These are phyloP conservation scores for Origma solitaria DNA, from an alignment of 2,113 vertebrate genomes.

Conservation along the genomic window DNA sequence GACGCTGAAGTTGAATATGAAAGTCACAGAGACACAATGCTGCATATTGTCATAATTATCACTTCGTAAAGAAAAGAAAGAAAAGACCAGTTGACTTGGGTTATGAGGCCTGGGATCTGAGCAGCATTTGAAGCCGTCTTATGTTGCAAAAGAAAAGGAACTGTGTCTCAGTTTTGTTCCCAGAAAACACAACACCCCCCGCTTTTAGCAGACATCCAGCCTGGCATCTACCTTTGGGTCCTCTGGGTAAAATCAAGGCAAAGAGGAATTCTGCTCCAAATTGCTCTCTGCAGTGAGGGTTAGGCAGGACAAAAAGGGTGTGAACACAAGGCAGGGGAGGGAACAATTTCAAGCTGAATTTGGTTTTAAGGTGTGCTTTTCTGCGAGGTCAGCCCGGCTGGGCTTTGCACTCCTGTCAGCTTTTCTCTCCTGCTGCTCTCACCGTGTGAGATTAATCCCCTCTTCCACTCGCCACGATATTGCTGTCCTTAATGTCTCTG, in stretches of 20 bases:
- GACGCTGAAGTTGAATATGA: slow-evolving; percentile 21
- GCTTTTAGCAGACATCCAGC: not conserved
- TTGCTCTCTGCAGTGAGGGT: not conserved
- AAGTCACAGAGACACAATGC: slow-evolving; percentile 43
- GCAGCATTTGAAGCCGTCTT: not conserved
- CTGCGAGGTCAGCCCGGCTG: not conserved
- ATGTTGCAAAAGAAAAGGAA: not conserved
- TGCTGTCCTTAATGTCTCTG: not conserved
- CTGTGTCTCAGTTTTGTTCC: not conserved
- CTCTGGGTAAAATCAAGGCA: not conserved
- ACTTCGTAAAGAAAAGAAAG: slow-evolving; percentile 28
- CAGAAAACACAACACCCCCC: not conserved
- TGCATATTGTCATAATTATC: slow-evolving; percentile 58
- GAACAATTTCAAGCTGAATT: not conserved
- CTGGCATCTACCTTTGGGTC: not conserved
- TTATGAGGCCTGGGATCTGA: not conserved
- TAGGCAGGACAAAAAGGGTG: not conserved
- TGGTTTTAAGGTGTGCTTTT: not conserved
- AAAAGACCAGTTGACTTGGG: slow-evolving; percentile 7
- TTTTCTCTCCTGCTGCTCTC: not conserved
- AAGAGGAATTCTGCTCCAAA: not conserved
- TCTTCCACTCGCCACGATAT: not conserved
- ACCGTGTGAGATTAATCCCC: not conserved
- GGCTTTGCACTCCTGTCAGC: not conserved
- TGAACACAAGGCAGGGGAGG: not conserved